Evolutionary conservation across 2,113 vertebrate species (phyloP).

Genomic region (Apodemus sylvaticus): DNA sequence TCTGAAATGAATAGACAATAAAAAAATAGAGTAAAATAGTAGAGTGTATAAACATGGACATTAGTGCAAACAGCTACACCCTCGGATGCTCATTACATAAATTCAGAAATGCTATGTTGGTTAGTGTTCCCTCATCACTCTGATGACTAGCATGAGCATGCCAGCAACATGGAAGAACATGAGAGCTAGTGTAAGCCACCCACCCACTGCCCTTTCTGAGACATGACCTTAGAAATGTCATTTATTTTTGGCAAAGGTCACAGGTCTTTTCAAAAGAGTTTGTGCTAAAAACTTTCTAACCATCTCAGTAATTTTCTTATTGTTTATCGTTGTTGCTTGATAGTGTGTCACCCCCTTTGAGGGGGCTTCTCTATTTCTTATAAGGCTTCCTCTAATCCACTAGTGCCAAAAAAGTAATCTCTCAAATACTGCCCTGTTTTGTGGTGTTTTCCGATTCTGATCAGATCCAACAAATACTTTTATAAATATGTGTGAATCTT

Average conservation of each 20-base stretch:
- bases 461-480: background rate
- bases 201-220: rapidly evolving
- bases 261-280: background rate
- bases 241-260: background rate
- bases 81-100: background rate
- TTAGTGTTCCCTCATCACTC: background rate
- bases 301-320: background rate
- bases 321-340: background rate
- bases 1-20: background rate
- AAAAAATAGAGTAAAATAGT: background rate
- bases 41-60: background rate
- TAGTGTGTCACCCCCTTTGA: background rate
- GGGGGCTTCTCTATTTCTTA: background rate
- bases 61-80: background rate
- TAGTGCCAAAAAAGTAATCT: background rate
- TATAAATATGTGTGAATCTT: background rate
- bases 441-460: background rate
- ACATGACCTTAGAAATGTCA: background rate
- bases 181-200: background rate
- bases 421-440: background rate
- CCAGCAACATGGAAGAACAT: background rate
- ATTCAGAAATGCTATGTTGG: background rate
- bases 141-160: background rate
- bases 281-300: background rate
- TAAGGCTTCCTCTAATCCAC: background rate